Base-by-base conservation (phyloP, 2,888 invertebrate species). In the Hecatera dysodea region DNA sequence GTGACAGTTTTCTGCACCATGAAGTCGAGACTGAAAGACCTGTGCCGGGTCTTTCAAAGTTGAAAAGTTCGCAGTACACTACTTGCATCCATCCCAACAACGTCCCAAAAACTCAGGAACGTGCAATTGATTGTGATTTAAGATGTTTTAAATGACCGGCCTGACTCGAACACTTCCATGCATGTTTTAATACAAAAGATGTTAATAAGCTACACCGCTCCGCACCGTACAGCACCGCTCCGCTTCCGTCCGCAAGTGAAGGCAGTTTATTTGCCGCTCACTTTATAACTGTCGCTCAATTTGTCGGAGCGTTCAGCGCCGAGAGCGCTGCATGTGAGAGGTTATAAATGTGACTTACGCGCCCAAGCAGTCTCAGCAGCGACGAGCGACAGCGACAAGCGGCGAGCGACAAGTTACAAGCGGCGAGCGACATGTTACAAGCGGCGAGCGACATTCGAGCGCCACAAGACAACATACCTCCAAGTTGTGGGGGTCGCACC, bases 231-330 rank as follows among this genome's bases (percentile, higher is more conserved):
- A 11, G 17, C 42, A 24, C 15, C n/a, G 52, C 19, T 57, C 24
- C 9, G 59, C 22, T 44, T 12, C 22, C 44, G 8, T 12, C 29
- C 17, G 44, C 66, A 46, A 67, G 57, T 46, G 46, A 53, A 53
- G 46, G 44, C 44, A 70, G 70, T 72, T 65, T 48, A 71, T 77
- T 75, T 56, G 64, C 65, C 72, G 72, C 65, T 71, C 61, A 65
- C 75, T 75, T 75, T 77, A 57, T 75, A 77, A 65, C 65, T 71
- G 72, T 77, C 72, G 61, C 57, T 72, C 65, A 77, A 77, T 75
- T 71, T 75, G 75, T 77, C 50, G 39, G 46, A 64, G 71, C 70
- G 60, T 36, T 63, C 48, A 56, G 52, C 29, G 69, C 62, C 36
- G 48, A 53, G 55, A 71, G 46, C 64, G 71, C 53, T 64, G 71